Evolutionary conservation across 1,140 invertebrate genomes (phyloP), one percentile per base, ranked within the genome.

Genomic region (Cotesia glomerata): DNA sequence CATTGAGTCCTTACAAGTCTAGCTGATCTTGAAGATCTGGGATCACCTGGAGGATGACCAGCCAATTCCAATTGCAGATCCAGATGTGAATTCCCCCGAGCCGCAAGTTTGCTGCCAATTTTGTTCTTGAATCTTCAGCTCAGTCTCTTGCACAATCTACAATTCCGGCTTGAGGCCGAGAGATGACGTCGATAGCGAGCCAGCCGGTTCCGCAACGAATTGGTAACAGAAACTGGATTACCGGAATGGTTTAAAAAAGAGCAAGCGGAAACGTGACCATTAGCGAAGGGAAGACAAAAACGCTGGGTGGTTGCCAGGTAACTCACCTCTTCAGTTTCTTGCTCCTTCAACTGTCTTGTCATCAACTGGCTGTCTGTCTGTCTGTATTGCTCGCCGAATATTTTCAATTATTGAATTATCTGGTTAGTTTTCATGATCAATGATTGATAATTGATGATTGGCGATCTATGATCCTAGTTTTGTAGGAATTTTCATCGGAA

Each of bases 181-280:
- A 75, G 74, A 71, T 75, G 74, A 75, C 74, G 74, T 64, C 74
- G 74, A 75, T 75, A 72, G 74, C 70, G 62, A 72, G 32, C 69
- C 35, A 63, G 73, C 61, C 67, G 64, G 70, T 69, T 39, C 61
- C 70, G 70, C 71, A 75, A 75, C 74, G 74, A 75, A 75, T 75
- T 75, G 74, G 70, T 72, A 75, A 75, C 74, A 72, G 74, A 75
- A 75, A 75, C 74, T 75, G 74, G 74, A 75, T 75, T 75, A 75
- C 70, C 70, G 65, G 8, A 39, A 58, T 32, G 56, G 59, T 58
- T 59, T 52, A 56, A 74, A 70, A 74, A 75, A 62, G 74, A 75
- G 69, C 45, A 70, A 75, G 72, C 70, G 74, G 74, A 75, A 75
- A 75, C 74, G 74, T 75, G 74, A 75, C 73, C 73, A 75, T 75